Evolutionary conservation across 2,888 invertebrate species (phyloP), one percentile per base, ranked within the genome.

Genomic region (Baronia brevicornis): DNA sequence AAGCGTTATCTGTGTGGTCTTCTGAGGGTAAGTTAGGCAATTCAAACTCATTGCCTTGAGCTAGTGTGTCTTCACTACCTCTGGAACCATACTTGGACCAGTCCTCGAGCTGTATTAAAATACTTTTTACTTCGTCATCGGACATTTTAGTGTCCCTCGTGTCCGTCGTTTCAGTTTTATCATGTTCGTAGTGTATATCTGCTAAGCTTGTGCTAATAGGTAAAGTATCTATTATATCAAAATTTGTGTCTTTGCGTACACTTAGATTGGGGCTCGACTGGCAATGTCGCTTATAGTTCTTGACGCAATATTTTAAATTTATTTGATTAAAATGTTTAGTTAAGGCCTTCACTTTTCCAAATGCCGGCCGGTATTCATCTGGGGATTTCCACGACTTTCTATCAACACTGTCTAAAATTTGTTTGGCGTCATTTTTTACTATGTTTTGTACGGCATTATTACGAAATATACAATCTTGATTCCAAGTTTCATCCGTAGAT

Each of bases 361-460:
- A 86, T 0, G 90, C 89, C 9, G 90, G 86, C 34, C 90, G 71
- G 29, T 88, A 88, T 48, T 90, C 90, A 46, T 90, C 90, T 0
- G 91, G 90, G 0, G 90, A 90, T 50, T 87, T 89, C 90, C 90
- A 91, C 9, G 88, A 89, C 45, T 88, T 89, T 27, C 71, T 66
- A 35, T 78, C 71, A 24, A 68, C 64, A 32, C 67, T 65, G 35
- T 75, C 72, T 38, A 80, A 50, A 21, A 79, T 65, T 48, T 70
- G 60, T 37, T 71, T 77, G 11, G 64, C 63, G n/a, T 68, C 61
- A 3, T 52, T 48, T 19, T 70, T 72, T 20, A 53, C 40, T 8
- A 70, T 57, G 9, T 57, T 56, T 52, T 33, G 47, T 29, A 28
- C 43, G 41, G 30, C 46, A 31, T 54, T 54, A 7, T 45, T 43